phyloP scores from a whole-genome alignment of 2,888 invertebrate species.

The Stictocephala bisonia region DNA sequence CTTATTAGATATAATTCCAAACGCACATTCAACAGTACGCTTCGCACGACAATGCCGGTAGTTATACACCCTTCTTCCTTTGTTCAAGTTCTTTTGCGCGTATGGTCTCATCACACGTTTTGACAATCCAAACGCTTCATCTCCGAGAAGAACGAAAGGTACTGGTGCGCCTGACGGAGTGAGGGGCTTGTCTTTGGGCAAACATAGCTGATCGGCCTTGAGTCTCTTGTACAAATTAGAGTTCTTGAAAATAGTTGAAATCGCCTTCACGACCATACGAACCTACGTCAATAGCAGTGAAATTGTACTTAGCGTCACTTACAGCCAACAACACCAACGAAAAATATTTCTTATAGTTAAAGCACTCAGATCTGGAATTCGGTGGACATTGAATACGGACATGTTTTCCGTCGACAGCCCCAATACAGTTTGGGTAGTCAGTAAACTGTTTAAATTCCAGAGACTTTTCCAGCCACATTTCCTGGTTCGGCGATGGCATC shows the following conservation, averaged over 20 bases:
- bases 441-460: background rate
- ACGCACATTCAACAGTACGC: background rate
- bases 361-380: background rate
- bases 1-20: constrained; percentile 11
- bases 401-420: background rate
- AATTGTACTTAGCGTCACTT: background rate
- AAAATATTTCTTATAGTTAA: background rate
- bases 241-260: background rate
- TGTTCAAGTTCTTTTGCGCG: background rate
- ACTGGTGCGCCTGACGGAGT: background rate
- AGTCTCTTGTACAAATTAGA: background rate
- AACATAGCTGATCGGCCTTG: background rate
- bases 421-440: background rate
- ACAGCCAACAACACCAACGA: background rate
- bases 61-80: background rate
- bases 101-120: background rate
- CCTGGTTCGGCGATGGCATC: background rate
- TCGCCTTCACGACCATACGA: background rate
- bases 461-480: background rate
- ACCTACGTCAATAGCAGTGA: background rate
- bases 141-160: background rate
- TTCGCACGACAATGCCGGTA: background rate
- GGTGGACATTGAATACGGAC: background rate
- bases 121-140: background rate
- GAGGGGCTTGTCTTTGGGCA: background rate